A percentile compares a stretch with the other conserved stretches of the same genome.
Evolutionary conservation across 1,140 invertebrate genomes (phyloP).

Genomic region (Cotesia typhae): DNA sequence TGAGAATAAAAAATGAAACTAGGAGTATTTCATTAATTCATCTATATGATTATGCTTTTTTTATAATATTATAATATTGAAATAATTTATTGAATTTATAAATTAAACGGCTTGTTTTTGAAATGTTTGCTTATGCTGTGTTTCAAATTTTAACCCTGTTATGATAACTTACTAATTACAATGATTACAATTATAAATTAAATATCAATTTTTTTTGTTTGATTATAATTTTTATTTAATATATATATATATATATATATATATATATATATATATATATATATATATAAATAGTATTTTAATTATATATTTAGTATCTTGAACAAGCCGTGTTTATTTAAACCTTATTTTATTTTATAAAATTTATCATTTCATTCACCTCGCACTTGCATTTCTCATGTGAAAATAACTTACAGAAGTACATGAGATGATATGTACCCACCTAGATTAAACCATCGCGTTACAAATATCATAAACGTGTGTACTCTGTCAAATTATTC

Average conservation of each 20-base stretch:
- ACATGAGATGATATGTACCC: neutral
- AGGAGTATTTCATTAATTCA: constrained; percentile 20
- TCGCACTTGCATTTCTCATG: constrained; percentile 14
- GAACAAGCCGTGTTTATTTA: constrained; percentile 34
- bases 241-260: constrained; percentile 37
- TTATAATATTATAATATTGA: neutral
- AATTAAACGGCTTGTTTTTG: constrained; percentile 47
- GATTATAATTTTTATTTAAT: constrained; percentile 42
- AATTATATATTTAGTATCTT: constrained; percentile 39
- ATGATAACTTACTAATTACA: constrained; percentile 42
- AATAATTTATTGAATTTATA: constrained; percentile 10
- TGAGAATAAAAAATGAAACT: neutral
- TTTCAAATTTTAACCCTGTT: constrained; percentile 54
- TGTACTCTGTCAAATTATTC: too few relatives aligned
- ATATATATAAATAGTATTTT: constrained; percentile 38
- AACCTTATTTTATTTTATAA: constrained; percentile 22
- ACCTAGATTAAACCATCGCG: too few relatives aligned
- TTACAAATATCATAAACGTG: too few relatives aligned
- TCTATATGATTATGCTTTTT: constrained; percentile 19
- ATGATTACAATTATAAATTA: too few relatives aligned
- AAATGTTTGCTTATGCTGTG: constrained; percentile 62
- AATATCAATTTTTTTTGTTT: constrained; percentile 39
- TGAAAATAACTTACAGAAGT: neutral
- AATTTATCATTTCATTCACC: constrained; percentile 26
- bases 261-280: constrained; percentile 36